Evolutionary conservation across 2,888 invertebrate species (phyloP), one percentile per base, ranked within the genome.

Genomic region (Pinctada fucata): DNA sequence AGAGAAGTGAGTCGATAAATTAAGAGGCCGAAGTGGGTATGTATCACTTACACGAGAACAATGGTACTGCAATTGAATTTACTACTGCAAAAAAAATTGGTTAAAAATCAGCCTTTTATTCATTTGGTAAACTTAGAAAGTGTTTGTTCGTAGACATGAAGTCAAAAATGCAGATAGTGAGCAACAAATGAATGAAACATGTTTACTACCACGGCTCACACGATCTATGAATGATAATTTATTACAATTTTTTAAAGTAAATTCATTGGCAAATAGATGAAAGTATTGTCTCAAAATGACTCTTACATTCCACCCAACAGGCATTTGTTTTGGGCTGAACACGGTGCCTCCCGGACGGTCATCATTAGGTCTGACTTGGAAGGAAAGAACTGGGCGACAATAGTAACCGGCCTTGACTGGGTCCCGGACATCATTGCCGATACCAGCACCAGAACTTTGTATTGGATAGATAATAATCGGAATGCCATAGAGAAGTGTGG

Each of bases 391-490:
- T 45, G 68, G 47, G 47, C 31, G 8, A 13, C 4, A 4, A 68
- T 68, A 6, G 16, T 68, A 13, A 16, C 16, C 47, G 8, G 8
- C 6, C 31, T 8, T 13, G 4, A 4, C 10, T n/a, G 16, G 16
- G 47, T 68, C 3, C 8, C 47, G 3, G 68, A 68, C 47, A 68
- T 68, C 3, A 45, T 45, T 4, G 13, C 47, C 5, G 68, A 68
- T 13, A 4, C 47, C 6, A 3, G 10, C 47, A 45, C 16, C 16
- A 68, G 47, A 5, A 68, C 10, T 31, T 5, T 68, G 3, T 68
- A 68, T 47, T 68, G 68, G 68, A 45, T 68, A 31, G 68, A 68
- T 47, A 45, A 68, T 68, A 47, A 68, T 13, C 31, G 47, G 48
- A 68, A 68, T 47, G 68, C 68, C 47, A 68, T 68, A 68, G 16